A percentile compares a stretch with the other conserved stretches of the same genome.
Conservation (phyloP, 2,113 vertebrate species). For the Hymenochirus boettgeri region DNA sequence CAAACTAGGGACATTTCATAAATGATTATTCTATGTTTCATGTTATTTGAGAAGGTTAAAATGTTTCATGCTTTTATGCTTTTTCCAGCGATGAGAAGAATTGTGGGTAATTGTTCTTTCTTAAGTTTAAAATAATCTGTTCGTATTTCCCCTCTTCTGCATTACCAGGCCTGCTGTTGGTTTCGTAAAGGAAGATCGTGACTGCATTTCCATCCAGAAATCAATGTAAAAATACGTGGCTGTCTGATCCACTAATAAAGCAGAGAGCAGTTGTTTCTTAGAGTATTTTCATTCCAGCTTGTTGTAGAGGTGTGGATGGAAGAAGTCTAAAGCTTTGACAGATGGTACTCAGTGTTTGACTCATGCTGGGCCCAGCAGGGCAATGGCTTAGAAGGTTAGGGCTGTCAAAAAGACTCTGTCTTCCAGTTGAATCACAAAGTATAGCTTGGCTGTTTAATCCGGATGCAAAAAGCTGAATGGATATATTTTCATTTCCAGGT, state of each 20-base stretch:
- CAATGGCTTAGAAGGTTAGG: conserved; percentile 93
- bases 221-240: conserved; percentile 44
- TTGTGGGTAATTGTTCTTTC: too few species aligned
- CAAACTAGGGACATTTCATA: too few species aligned
- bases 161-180: too few species aligned
- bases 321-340: conserved; percentile 81
- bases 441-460: conserved; percentile 80
- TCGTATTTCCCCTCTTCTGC: too few species aligned
- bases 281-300: conserved; percentile 54
- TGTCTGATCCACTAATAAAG: conserved; percentile 41
- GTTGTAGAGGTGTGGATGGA: conserved; percentile 51
- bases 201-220: too few species aligned
- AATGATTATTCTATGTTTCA: too few species aligned
- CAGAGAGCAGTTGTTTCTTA: conserved; percentile 52
- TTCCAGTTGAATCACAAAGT: conserved; percentile 92
- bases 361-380: conserved; percentile 94
- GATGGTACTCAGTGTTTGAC: conserved; percentile 91
- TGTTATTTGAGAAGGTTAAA: too few species aligned
- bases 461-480: conserved; percentile 75
- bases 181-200: too few species aligned
- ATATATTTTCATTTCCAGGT: conserved; percentile 33
- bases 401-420: conserved; percentile 97
- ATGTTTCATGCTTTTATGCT: too few species aligned
- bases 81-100: too few species aligned
- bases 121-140: too few species aligned